Evolutionary conservation across 1,140 invertebrate genomes (phyloP).

Genomic region (Eciton burchellii): DNA sequence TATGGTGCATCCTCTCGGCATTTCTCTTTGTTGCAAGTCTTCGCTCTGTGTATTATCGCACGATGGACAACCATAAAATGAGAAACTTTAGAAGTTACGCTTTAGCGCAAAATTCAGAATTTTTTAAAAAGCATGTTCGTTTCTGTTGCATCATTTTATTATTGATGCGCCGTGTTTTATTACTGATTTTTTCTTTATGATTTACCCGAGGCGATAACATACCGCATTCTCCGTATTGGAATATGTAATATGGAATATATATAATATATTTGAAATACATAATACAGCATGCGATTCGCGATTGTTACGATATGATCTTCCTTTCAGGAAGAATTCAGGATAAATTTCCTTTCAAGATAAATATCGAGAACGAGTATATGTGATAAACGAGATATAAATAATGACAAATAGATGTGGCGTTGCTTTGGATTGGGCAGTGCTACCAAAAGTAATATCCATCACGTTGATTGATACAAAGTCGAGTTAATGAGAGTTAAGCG

Average conservation of each 20-base stretch:
- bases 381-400: too few relatives aligned
- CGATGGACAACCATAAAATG: too few relatives aligned
- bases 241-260: too few relatives aligned
- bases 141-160: neutral
- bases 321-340: too few relatives aligned
- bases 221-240: neutral
- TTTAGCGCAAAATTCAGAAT: neutral
- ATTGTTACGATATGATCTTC: too few relatives aligned
- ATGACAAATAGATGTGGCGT: neutral
- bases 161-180: neutral
- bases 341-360: neutral
- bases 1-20: neutral
- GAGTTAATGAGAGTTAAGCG: conserved; percentile 34
- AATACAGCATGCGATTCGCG: too few relatives aligned
- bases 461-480: conserved; percentile 4
- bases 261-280: too few relatives aligned
- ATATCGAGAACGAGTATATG: neutral
- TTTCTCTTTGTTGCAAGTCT: neutral
- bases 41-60: neutral
- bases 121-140: neutral
- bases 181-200: neutral
- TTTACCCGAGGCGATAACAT: neutral
- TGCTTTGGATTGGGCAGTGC: neutral
- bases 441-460: conserved; percentile 17
- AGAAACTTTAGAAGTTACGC: neutral